Base-by-base conservation (phyloP, 2,888 invertebrate species). In the Pachydiplax longipennis region DNA sequence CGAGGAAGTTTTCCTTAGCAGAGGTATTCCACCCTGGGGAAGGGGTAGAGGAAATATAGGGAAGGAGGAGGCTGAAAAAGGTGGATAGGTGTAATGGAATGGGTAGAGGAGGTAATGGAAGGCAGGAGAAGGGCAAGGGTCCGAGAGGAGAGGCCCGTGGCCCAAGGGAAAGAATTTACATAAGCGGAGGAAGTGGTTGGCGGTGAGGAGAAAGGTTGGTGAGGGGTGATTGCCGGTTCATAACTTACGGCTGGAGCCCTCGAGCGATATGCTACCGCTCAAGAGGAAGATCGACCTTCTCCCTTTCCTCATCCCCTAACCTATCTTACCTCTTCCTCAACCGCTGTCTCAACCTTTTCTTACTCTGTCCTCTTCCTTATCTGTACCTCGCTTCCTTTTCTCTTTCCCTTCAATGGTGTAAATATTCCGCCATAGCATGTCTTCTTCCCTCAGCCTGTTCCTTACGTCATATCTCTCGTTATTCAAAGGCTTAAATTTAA, bases 81-180 rank as follows among this genome's bases (percentile, higher is more conserved):
- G 53, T 18, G 31, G 61, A 40, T 22, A 37, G 61, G 22, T 5
- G 25, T 25, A 73, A 31, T 25, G 73, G 73, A 31, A 73, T 22
- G 65, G 25, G 65, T 22, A 65, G 65, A 13, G 25, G 25, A 25
- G 65, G 65, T 25, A 65, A 65, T n/a, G 65, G 65, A 22, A 65
- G 65, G 65, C 10, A 25, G 22, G 65, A n/a, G 65, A 13, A 25
- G 22, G 65, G 65, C 12, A 31, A 22, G 25, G 73, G 73, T 13
- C 25, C 25, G 73, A 73, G 73, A 73, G 31, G 25, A 4, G 25
- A 25, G 65, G n/a, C 65, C 65, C 65, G 18, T 53, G 83, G 87
- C 87, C 87, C 87, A 61, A 87, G 87, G 87, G 87, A 87, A 87
- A 37, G 87, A 87, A 87, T 87, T 87, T 87, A 87, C 87, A 87